Base-by-base conservation (phyloP, 2,113 vertebrate species). In the Tachysurus fulvidraco region DNA sequence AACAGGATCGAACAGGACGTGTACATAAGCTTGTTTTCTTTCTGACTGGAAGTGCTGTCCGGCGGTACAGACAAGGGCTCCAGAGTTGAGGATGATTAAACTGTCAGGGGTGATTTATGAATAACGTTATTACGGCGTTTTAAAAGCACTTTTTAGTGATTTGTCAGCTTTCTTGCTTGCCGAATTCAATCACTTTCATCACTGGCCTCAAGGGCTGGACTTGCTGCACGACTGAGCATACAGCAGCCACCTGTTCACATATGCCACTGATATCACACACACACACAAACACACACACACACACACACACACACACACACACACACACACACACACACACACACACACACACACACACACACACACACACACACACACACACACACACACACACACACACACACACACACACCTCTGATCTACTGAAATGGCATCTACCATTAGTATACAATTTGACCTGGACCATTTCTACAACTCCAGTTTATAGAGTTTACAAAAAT, bases 51-150 rank as follows among this genome's bases (percentile, higher is more conserved):
- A 86, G 73, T 50, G 82, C 76, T 88, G 87, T 89, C 89, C 86
- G 67, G 85, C n/a, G 92, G 90, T 73, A n/a, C 90, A 88, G 90
- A 89, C 89, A 80, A 50, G 64, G 89, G 88, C 86, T 88, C 81
- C 84, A 90, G 91, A 91, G 91, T 81, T 91, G 91, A 85, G 0
- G 0, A 94, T 94, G 93, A 95, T 95, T 95, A 94, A 95, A 94
- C 93, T 95, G 94, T 93, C 95, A 95, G 89, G 74, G 78, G 77
- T 94, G 93, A 94, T 94, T 94, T 93, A 95, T 92, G 90, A 92
- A 91, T 87, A 91, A 85, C 87, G 87, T 91, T 94, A 91, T 94
- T 89, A 87, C 77, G 84, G 81, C 87, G 41, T 91, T 87, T 91
- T 91, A 88, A 91, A 85, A 90, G 90, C 88, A 85, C 89, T 93